These are phyloP conservation scores for Tenebrio molitor DNA, from an alignment of 1,140 invertebrate genomes.

Conservation along the genomic window DNA sequence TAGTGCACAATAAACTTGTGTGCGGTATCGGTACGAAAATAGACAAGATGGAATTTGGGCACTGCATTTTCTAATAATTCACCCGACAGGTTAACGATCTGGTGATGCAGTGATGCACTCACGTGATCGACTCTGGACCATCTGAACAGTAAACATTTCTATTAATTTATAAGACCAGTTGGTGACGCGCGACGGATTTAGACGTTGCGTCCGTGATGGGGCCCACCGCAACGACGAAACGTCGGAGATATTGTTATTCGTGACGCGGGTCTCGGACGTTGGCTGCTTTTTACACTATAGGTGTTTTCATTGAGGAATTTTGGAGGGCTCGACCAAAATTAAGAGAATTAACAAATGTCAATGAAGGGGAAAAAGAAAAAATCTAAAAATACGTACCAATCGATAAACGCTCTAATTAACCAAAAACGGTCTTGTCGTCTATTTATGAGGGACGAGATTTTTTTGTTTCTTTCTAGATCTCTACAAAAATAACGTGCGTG, in stretches of 20 bases:
- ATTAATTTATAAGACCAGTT: slow-evolving; percentile 32
- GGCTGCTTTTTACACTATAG: neutral
- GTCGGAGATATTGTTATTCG: neutral
- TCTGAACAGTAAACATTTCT: slow-evolving; percentile 15
- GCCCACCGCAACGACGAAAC: neutral
- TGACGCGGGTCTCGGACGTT: neutral
- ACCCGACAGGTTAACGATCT: slow-evolving; percentile 20
- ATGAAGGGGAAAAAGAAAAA: no score
- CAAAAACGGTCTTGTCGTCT: no score
- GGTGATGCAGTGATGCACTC: slow-evolving; percentile 12
- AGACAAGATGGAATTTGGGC: neutral
- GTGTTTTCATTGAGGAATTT: no score
- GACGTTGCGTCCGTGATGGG: slow-evolving; percentile 11
- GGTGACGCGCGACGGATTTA: slow-evolving; percentile 24
- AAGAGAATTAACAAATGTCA: no score
- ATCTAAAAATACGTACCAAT: no score
- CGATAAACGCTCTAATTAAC: no score
- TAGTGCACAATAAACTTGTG: neutral
- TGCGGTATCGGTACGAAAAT: neutral
- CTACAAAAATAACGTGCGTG: no score
- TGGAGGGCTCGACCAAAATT: no score
- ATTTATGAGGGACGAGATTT: no score
- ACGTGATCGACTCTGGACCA: slow-evolving; percentile 27
- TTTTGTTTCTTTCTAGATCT: no score
- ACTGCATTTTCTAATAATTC: slow-evolving; percentile 17